phyloP scores from a whole-genome alignment of 2,797 vertebrate genomes.

The Adrianichthys oophorus region DNA sequence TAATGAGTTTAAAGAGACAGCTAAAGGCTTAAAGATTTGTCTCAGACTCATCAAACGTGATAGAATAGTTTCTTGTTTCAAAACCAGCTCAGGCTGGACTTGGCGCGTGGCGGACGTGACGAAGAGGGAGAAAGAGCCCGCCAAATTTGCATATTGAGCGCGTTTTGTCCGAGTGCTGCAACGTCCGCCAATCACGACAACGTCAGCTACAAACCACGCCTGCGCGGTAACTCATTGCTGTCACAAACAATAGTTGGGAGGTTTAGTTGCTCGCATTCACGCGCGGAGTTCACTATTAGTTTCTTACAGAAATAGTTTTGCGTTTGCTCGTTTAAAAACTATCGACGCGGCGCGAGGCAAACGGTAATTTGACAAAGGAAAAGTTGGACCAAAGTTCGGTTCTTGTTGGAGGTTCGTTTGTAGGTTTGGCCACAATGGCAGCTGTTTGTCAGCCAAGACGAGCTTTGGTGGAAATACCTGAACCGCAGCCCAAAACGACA shows the following conservation, averaged over 20 bases:
- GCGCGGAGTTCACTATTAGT: not conserved
- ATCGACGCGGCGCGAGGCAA: fast-evolving
- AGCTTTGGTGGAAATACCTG: slow-evolving; percentile 74
- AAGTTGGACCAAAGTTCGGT: slow-evolving; percentile 53
- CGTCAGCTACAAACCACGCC: slow-evolving; percentile 42
- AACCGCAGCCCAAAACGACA: slow-evolving; percentile 77
- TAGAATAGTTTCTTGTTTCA: too few relatives aligned
- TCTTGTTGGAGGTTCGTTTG: slow-evolving; percentile 36
- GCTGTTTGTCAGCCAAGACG: slow-evolving; percentile 64
- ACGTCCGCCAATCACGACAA: slow-evolving; percentile 59
- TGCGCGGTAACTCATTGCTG: slow-evolving; percentile 55
- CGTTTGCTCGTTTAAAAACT: not conserved
- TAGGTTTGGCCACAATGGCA: slow-evolving; percentile 51
- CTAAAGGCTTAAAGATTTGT: too few relatives aligned
- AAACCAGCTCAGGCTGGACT: too few relatives aligned
- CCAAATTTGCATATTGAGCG: slow-evolving; percentile 55
- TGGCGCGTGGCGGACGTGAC: too few relatives aligned
- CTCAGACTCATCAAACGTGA: too few relatives aligned
- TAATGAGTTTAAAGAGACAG: too few relatives aligned
- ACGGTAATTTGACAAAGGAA: slow-evolving; percentile 11
- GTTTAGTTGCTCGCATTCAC: not conserved
- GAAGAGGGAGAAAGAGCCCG: too few relatives aligned
- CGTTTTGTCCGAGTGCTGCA: slow-evolving; percentile 7
- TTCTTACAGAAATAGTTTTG: too few relatives aligned
- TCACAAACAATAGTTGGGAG: slow-evolving; percentile 6